Evolutionary conservation across 2,113 vertebrate species (phyloP), one percentile per base, ranked within the genome.

Genomic region (Eublepharis macularius): DNA sequence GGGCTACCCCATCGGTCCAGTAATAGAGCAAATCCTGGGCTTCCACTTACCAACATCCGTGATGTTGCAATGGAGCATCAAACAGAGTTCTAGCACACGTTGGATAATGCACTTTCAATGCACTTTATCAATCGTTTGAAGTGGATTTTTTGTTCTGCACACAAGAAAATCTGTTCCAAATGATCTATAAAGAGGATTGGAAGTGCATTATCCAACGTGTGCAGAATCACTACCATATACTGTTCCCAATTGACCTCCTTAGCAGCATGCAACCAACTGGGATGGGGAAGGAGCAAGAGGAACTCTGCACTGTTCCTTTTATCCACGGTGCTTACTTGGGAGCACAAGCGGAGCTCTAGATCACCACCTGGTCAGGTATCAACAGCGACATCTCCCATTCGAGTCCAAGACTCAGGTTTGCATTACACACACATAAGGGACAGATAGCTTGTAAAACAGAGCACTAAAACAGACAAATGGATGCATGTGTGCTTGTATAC

Each of bases 41-140:
- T 17, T 49, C 32, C 4, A 29, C 57, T 29, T 19, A 29, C 21
- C 32, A 6, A 19, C 43, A 47, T 5, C 49, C 10, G 41, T 45
- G 29, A 63, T 3, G 12, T 24, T 0, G 14, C 39, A 17, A 76
- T 14, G 13, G 24, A 45, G 91, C 87, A 83, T 75, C 91, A 83
- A 90, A 90, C 91, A 86, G 89, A 91, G 85, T 78, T 63, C 29
- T 63, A 29, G 60, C n/a, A n/a, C n/a, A n/a, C n/a, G n/a, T n/a
- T n/a, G n/a, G n/a, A n/a, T n/a, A n/a, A n/a, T n/a, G n/a, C n/a
- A n/a, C n/a, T n/a, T n/a, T n/a, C n/a, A n/a, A n/a, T n/a, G n/a
- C n/a, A n/a, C n/a, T n/a, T n/a, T n/a, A n/a, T n/a, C n/a, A n/a
- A n/a, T n/a, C n/a, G n/a, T n/a, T n/a, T n/a, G n/a, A n/a, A n/a